Evolutionary conservation across 2,113 vertebrate species (phyloP).

Genomic region (Nannobrachium achirus): DNA sequence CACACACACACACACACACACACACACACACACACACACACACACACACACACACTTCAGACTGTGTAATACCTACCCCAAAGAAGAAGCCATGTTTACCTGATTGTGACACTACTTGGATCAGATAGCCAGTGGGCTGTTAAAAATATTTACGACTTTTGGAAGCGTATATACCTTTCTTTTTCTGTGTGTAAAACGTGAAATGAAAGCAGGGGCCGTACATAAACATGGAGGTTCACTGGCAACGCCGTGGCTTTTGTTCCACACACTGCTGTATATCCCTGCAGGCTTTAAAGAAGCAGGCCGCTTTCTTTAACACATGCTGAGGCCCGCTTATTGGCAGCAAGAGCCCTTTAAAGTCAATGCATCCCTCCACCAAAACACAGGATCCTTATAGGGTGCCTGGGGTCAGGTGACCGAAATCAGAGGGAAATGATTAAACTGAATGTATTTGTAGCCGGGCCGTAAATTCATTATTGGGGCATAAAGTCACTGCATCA

Average conservation of each 20-base stretch:
- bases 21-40: background rate
- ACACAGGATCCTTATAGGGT: background rate
- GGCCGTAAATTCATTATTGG: conserved; percentile 5
- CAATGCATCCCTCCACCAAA: background rate
- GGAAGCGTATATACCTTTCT: background rate
- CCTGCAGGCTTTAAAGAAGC: conserved; percentile 16
- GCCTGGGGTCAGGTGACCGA: conserved; percentile 14
- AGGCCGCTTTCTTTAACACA: conserved; percentile 33
- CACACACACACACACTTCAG: conserved; percentile 4
- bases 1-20: background rate
- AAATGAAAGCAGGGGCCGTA: conserved; percentile 26
- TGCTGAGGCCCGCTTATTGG: conserved; percentile 10
- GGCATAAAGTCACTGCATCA: conserved; percentile 2
- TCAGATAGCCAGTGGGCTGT: conserved; percentile 29
- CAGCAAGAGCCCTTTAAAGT: conserved; percentile 18
- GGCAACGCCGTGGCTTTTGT: conserved; percentile 12
- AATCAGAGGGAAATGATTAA: conserved; percentile 11
- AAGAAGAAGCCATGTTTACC: conserved; percentile 50
- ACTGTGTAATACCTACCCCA: conserved; percentile 19
- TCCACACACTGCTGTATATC: conserved; percentile 10
- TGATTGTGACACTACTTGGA: conserved; percentile 50
- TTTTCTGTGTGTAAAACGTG: conserved; percentile 21
- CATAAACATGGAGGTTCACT: conserved; percentile 36
- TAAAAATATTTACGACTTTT: conserved; percentile 47
- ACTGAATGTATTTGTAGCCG: conserved; percentile 18